Percentiles rank a stretch among this genome's conserved stretches.
These are phyloP conservation scores for Pangasius sanitwongsei DNA, from an alignment of 2,797 vertebrate species.

Conservation along the genomic window DNA sequence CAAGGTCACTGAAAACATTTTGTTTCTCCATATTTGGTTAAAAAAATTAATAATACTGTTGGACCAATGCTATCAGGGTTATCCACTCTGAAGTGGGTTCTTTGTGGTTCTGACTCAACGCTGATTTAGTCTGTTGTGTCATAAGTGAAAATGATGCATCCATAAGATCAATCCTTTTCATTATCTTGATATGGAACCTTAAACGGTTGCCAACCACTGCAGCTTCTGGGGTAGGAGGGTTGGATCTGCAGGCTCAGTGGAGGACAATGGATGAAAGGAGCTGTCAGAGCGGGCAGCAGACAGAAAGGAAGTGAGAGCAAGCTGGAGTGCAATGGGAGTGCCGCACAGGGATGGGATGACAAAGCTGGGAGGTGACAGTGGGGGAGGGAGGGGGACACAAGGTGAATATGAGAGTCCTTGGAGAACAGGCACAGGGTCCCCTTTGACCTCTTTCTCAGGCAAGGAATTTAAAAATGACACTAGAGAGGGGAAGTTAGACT, in stretches of 20 bases:
- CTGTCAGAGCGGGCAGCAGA: slow-evolving; percentile 55
- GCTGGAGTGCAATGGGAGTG: slow-evolving; percentile 50
- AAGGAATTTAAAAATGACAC: slow-evolving; percentile 60
- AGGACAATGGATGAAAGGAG: slow-evolving; percentile 62
- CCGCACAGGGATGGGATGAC: slow-evolving; percentile 55
- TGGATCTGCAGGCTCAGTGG: slow-evolving; percentile 48
- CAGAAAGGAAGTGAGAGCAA: slow-evolving; percentile 43
- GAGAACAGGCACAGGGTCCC: slow-evolving; percentile 49
- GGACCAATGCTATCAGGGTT: neutral
- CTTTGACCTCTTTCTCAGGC: slow-evolving; percentile 56
- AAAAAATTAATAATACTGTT: neutral
- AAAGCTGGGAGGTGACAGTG: slow-evolving; percentile 57
- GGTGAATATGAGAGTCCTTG: slow-evolving; percentile 57
- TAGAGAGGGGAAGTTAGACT: slow-evolving; percentile 57
- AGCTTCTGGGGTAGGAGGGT: slow-evolving; percentile 48
- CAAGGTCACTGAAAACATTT: neutral
- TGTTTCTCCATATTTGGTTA: neutral
- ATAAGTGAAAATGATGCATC: slow-evolving; percentile 12
- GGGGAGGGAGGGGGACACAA: slow-evolving; percentile 47
- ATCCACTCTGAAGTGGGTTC: neutral
- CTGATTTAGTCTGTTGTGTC: neutral
- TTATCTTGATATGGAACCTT: slow-evolving; percentile 42
- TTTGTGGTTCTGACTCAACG: neutral
- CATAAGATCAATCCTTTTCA: slow-evolving; percentile 41
- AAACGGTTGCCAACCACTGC: slow-evolving; percentile 24